These are phyloP conservation scores for Macaca fascicularis DNA, from an alignment of 2,113 vertebrate genomes.

Conservation along the genomic window T2T-MFA8v1.1 NC_088378.1:24786501-24787000, in stretches of 20 bases:
- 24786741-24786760: neutral
- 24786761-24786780: neutral
- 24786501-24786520: neutral
- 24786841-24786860: too few relatives aligned
- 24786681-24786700: neutral
- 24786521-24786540: neutral
- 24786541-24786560: neutral
- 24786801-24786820: too few relatives aligned
- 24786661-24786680: neutral
- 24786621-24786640: neutral
- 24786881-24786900: too few relatives aligned
- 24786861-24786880: too few relatives aligned
- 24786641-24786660: neutral
- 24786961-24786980: neutral
- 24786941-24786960: neutral
- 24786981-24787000: neutral
- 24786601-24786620: neutral
- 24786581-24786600: neutral
- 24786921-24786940: too few relatives aligned
- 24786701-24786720: neutral
- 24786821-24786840: too few relatives aligned
- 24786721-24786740: neutral
- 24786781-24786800: neutral
- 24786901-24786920: too few relatives aligned
- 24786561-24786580: neutral